A percentile compares a stretch with the other conserved stretches of the same genome.
Evolutionary conservation across 2,797 vertebrate genomes (phyloP).

Genomic region (Loriculus beryllinus): DNA sequence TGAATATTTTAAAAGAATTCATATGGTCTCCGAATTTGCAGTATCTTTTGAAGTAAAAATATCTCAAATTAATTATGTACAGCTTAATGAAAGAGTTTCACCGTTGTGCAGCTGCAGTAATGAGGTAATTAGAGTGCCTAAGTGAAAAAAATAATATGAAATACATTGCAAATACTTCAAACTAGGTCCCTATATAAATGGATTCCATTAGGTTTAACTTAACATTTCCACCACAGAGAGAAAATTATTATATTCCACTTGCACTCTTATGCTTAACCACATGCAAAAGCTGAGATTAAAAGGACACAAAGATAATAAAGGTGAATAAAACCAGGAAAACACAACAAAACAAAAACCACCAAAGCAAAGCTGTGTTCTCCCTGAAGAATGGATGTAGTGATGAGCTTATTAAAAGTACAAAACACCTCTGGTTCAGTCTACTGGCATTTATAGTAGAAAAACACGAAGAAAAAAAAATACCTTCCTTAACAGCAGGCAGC

Average conservation of each 20-base stretch:
- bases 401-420: not conserved
- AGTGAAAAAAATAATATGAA: conserved; percentile 1
- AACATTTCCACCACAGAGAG: not conserved
- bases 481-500: not conserved
- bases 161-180: not conserved
- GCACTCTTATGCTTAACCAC: not conserved
- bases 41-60: not conserved
- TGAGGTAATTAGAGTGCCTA: not conserved
- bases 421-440: not conserved
- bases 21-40: not conserved
- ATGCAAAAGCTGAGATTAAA: not conserved
- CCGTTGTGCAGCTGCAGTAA: not conserved
- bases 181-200: not conserved
- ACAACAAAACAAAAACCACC: accelerated
- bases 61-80: not conserved
- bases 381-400: not conserved
- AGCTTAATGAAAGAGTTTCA: not conserved
- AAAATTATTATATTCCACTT: not conserved
- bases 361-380: not conserved
- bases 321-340: not conserved
- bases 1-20: not conserved
- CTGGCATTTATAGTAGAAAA: not conserved
- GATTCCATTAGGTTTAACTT: conserved; percentile 22
- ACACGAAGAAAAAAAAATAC: not conserved
- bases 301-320: not conserved